Conservation (phyloP, 2,888 invertebrate genomes). For the Laspeyria flexula region DNA sequence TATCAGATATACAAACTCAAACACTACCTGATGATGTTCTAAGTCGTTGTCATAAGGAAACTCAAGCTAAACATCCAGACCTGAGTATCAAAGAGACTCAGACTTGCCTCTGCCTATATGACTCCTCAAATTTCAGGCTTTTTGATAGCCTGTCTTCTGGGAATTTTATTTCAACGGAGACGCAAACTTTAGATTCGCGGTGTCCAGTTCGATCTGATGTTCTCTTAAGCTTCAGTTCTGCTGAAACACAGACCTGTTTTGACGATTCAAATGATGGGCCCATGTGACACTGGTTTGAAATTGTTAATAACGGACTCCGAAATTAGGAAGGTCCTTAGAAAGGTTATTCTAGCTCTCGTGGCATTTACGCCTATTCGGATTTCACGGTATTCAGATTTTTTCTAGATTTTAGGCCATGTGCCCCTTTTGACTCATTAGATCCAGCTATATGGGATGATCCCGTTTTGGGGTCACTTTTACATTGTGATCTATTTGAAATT, state of each 20-base stretch:
- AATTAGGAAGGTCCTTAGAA: no score
- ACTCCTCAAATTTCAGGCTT: slow-evolving; percentile 58
- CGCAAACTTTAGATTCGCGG: slow-evolving; percentile 62
- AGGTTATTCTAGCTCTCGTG: no score
- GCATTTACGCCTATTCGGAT: no score
- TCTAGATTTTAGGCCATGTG: no score
- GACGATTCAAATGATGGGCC: slow-evolving; percentile 50
- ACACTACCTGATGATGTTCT: slow-evolving; percentile 71
- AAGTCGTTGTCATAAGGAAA: slow-evolving; percentile 67
- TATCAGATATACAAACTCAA: slow-evolving; percentile 78
- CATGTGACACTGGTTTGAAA: slow-evolving; percentile 51
- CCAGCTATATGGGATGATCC: no score
- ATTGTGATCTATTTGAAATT: no score
- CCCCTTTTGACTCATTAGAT: no score
- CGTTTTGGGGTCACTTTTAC: no score
- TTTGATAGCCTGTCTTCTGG: slow-evolving; percentile 61
- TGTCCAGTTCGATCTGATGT: slow-evolving; percentile 56
- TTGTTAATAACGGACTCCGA: not conserved
- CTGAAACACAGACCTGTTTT: slow-evolving; percentile 73
- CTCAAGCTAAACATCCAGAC: slow-evolving; percentile 60
- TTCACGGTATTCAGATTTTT: no score
- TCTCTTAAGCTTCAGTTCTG: slow-evolving; percentile 60
- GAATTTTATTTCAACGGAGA: slow-evolving; percentile 67
- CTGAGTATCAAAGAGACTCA: slow-evolving; percentile 76
- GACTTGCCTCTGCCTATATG: slow-evolving; percentile 69